Base-by-base conservation (phyloP, 2,113 vertebrate species). In the Cyanoderma ruficeps region DNA sequence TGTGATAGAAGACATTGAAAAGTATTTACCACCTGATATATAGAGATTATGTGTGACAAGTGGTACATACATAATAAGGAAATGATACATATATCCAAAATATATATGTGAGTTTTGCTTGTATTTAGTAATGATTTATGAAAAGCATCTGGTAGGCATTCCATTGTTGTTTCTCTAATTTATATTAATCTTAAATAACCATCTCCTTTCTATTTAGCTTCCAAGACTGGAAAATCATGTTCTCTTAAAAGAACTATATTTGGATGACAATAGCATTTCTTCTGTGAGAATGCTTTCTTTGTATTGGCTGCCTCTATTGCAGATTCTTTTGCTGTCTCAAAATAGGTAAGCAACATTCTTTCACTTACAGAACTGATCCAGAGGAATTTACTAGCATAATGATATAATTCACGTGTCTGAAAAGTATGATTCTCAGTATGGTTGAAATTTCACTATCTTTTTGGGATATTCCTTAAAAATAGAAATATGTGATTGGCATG, bases 251-350 rank as follows among this genome's bases (percentile, higher is more conserved):
- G 98, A 99, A 89, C 94, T 99, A 10, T 96, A 96, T 89, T 97
- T 99, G 87, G 98, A 99, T 81, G 98, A 99, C 97, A 99, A 99
- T 97, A 99, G 95, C 93, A 97, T 99, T 96, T 98, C 97, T 70
- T 80, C 97, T 75, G 3, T 99, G 89, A 95, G 96, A 81, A 95
- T 53, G 39, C 91, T 99, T 95, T 84, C 97, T 64, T 97, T 75
- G 6, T 98, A 97, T 96, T 99, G 99, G 99, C 96, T 99, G 41
- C 99, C 99, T 74, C 97, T 99, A 61, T 79, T 99, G 76, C 98
- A 98, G 65, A 96, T 94, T 42, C 95, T 99, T 83, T 98, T 97
- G 23, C 42, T 98, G 37, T 98, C 98, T 67, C 98, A 98, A 74
- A 99, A 99, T 97, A 98, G 99, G 99, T 99, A 97, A 97, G 94